A percentile compares a stretch with the other conserved stretches of the same genome.
phyloP scores from a whole-genome alignment of 64 coral and sea anemone genomes.

The Montipora cactus region DNA sequence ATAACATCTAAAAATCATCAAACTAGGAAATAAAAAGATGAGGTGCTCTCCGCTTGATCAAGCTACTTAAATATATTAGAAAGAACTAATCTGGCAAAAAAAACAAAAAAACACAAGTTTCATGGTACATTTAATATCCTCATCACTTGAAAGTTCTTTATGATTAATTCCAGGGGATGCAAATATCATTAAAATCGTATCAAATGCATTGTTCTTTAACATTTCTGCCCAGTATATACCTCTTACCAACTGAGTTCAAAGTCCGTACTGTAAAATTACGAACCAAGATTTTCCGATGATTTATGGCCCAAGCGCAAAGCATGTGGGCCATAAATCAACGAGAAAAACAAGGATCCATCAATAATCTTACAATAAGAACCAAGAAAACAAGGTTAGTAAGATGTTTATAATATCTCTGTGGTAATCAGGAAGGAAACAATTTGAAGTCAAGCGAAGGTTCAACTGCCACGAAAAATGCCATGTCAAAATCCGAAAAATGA shows the following conservation, averaged over 20 bases:
- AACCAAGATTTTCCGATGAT: no score
- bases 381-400: no score
- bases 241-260: no score
- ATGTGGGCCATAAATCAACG: no score
- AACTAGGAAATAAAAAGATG: constrained; percentile 5
- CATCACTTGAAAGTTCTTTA: not conserved
- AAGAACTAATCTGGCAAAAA: constrained; percentile 3
- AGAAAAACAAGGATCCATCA: no score
- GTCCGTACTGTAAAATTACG: no score
- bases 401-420: not conserved
- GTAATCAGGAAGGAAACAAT: not conserved
- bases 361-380: no score
- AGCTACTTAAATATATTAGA: not conserved
- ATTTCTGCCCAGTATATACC: not conserved
- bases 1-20: not conserved
- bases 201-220: not conserved
- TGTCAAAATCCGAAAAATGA: no score
- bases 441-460: not conserved
- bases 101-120: not conserved
- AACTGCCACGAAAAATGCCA: no score
- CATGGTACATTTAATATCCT: not conserved
- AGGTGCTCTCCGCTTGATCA: not conserved
- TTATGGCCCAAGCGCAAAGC: no score
- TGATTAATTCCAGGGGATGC: not conserved
- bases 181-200: constrained; percentile 16